Evolutionary conservation across 2,888 invertebrate genomes (phyloP), one percentile per base, ranked within the genome.

Genomic region (Eulithis testata): DNA sequence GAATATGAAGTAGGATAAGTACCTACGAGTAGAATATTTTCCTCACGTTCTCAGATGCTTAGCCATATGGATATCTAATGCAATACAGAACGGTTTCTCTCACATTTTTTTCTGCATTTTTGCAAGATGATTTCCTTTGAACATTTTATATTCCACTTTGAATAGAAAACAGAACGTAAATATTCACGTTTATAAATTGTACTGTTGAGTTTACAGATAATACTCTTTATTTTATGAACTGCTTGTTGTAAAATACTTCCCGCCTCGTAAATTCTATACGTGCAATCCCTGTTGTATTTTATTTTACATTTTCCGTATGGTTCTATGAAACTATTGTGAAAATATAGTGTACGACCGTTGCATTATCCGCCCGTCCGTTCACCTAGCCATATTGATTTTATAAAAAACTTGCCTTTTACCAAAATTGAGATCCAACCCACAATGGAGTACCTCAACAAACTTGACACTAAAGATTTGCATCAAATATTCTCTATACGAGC

Each of bases 211-310:
- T 31, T 14, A 12, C 11, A 49, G 49, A 14, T 21, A 21, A 49
- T 49, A 49, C 49, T 40, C 40, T 40, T 11, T 21, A 49, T 11
- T 49, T 21, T 49, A 49, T 49, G 14, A 47, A 47, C 47, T 14
- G 47, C 21, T 21, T 6, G 47, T 7, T 47, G 21, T 49, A 49
- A 49, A 21, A 21, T 49, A 49, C 2, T 21, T 49, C 21, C 9
- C 49, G 40, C 40, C 21, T 54, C n/a, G 43, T 43, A 54, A 21
- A 36, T 44, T 54, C 8, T 54, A 54, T 54, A 54, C 43, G 43
- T 54, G 54, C 6, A 3, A 44, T 21, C 5, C 43, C 6, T 44
- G 54, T 43, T 36, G 27, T 40, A 27, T 43, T 54, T 11, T 21
- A 54, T 21, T 14, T 37, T 51, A 21, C 3, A 49, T 8, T 21